These are phyloP conservation scores for Lontra canadensis DNA, from an alignment of 2,113 vertebrate species.

Conservation along the genomic window DNA sequence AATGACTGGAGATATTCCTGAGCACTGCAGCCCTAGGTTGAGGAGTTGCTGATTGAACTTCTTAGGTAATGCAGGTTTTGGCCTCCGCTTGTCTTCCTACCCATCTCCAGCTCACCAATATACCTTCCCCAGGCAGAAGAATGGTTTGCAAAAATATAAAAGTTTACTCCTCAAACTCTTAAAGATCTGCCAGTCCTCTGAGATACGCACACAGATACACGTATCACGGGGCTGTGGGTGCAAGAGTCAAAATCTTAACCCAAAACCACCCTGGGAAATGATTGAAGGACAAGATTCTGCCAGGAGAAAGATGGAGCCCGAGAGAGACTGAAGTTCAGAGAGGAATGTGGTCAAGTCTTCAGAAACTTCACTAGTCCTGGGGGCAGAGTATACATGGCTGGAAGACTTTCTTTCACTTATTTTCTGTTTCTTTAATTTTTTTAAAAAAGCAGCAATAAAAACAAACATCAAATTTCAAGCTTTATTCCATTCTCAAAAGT, in stretches of 20 bases:
- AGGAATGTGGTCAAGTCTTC: not conserved
- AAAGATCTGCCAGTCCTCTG: not conserved
- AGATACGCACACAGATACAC: not conserved
- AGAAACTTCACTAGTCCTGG: not conserved
- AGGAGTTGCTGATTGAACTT: not conserved
- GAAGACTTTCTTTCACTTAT: not conserved
- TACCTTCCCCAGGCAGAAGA: not conserved
- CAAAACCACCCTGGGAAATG: not conserved
- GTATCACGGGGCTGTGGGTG: not conserved
- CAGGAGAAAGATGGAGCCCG: not conserved
- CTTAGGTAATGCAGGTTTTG: not conserved
- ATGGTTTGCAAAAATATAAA: not conserved
- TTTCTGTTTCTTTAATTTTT: not conserved
- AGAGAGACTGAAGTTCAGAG: not conserved
- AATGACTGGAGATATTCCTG: not conserved
- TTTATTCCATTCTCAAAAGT: not conserved
- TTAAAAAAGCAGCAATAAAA: not conserved
- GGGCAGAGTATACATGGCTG: not conserved
- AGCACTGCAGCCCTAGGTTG: not conserved
- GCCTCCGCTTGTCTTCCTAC: not conserved
- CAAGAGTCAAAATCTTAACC: not conserved
- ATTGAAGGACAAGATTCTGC: not conserved
- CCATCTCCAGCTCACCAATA: not conserved
- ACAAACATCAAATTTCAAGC: slow-evolving; percentile 19
- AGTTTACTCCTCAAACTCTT: not conserved